Evolutionary conservation across 2,113 vertebrate species (phyloP).

Genomic region (Corvus hawaiiensis): DNA sequence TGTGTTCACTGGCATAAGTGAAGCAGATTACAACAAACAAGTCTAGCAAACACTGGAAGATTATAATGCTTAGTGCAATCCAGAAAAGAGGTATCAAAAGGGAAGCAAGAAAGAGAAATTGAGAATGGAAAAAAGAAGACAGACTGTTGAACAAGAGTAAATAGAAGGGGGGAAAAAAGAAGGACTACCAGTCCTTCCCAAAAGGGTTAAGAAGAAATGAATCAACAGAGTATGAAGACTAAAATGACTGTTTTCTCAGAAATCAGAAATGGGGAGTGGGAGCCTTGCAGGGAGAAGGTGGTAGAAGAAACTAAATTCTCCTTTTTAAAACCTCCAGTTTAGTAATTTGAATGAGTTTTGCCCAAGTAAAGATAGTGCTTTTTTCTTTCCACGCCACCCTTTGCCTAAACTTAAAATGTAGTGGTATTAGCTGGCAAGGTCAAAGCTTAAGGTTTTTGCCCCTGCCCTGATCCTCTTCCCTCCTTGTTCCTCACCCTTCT

Average conservation of each 20-base stretch:
- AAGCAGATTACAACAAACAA: background rate
- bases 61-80: background rate
- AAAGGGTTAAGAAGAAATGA: background rate
- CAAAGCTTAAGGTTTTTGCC: background rate
- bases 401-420: background rate
- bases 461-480: background rate
- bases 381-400: fast-evolving
- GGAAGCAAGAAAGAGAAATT: background rate
- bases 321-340: background rate
- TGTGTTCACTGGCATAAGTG: background rate
- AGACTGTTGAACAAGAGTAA: background rate
- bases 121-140: background rate
- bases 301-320: background rate
- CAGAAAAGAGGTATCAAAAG: background rate
- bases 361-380: background rate
- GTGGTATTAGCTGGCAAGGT: background rate
- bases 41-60: background rate
- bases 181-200: background rate
- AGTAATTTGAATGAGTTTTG: background rate
- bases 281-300: background rate
- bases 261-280: background rate
- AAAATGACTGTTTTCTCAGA: background rate
- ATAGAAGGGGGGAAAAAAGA: background rate
- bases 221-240: background rate
- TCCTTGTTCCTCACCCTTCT: background rate